phyloP scores from a whole-genome alignment of 2,888 invertebrate genomes.

The Sarcophaga caerulescens region DNA sequence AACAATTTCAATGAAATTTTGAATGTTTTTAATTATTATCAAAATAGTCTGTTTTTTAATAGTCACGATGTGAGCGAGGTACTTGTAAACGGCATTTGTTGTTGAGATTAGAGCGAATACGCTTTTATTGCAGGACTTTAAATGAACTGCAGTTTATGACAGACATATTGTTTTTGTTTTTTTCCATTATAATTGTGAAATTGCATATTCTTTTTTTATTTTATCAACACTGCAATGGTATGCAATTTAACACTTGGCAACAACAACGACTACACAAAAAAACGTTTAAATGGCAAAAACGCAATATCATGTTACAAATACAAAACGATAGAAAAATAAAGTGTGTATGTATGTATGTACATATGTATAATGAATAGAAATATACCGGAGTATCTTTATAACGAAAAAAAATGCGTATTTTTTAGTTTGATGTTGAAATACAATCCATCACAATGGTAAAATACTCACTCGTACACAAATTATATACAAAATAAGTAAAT shows the following conservation, averaged over 20 bases:
- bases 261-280: slow-evolving; percentile 47
- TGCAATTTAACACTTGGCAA: slow-evolving; percentile 35
- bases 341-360: not conserved
- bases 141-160: slow-evolving; percentile 48
- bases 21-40: not conserved
- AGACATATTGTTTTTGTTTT: slow-evolving; percentile 1
- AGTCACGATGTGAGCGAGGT: too few relatives aligned
- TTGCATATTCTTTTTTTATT: not conserved
- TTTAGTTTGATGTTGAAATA: slow-evolving; percentile 31
- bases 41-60: too few relatives aligned
- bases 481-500: slow-evolving; percentile 41
- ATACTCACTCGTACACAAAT: slow-evolving; percentile 34
- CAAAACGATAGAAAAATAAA: slow-evolving; percentile 21
- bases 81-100: too few relatives aligned
- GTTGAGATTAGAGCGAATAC: too few relatives aligned
- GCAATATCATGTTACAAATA: slow-evolving; percentile 6
- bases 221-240: slow-evolving; percentile 19
- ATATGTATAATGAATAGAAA: not conserved
- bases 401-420: not conserved
- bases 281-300: slow-evolving; percentile 7
- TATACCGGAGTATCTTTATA: not conserved
- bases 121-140: slow-evolving; percentile 1
- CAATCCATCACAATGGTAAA: slow-evolving; percentile 56
- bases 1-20: not conserved
- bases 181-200: slow-evolving; percentile 4